Evolutionary conservation across 2,888 invertebrate species (phyloP), one percentile per base, ranked within the genome.

Genomic region (Lithodes maja): DNA sequence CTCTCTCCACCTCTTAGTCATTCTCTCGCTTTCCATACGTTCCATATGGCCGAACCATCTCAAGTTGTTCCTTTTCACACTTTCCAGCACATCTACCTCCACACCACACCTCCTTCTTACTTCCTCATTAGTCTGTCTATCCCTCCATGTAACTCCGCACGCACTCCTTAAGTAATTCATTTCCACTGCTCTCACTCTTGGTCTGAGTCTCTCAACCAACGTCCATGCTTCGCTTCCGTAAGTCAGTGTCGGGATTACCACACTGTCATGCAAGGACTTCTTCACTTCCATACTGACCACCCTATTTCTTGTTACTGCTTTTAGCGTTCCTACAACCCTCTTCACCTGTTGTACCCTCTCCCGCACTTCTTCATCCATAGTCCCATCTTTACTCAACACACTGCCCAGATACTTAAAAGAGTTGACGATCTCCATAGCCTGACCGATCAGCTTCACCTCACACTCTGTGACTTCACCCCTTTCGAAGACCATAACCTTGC

Each of bases 161-260:
- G 61, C 61, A 7, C 61, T 12, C 12, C 61, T 61, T 61, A 61
- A 61, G 12, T 61, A 61, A 61, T 12, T 61, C 61, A 61, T 61
- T 61, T 61, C 61, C 61, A 61, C 61, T 61, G 61, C 61, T 61
- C 61, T 61, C 61, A 61, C 61, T 61, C 61, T 61, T 61, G 61
- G 12, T 12, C 12, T 61, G 61, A 7, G 61, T 61, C 61, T 12
- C 12, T 61, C 61, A 5, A 61, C 5, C 61, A 61, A 61, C 61
- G 61, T 61, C 61, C 61, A 61, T 7, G 61, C 61, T 61, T 61
- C 61, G 12, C 61, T 61, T 61, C 61, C 61, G 61, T 61, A 61
- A 5, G 61, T 61, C 12, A 61, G 61, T 7, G 61, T 61, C 12
- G 61, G 61, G 5, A 61, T 61, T 12, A 61, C 61, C 5, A 61